These are phyloP conservation scores for Nebria salina DNA, from an alignment of 2,888 invertebrate species.

Conservation along the genomic window DNA sequence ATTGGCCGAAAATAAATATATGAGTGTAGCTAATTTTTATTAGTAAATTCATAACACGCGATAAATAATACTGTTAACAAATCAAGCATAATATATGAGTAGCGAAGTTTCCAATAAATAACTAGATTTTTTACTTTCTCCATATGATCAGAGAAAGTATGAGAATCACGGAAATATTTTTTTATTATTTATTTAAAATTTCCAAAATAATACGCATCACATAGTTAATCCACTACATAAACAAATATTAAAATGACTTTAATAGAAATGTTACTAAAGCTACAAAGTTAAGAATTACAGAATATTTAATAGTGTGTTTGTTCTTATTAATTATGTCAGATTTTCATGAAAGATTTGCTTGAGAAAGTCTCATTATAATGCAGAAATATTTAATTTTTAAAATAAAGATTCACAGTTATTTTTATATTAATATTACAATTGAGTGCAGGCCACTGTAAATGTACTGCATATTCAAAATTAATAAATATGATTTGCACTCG, in stretches of 20 bases:
- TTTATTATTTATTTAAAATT: neutral
- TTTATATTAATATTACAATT: neutral
- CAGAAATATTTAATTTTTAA: neutral
- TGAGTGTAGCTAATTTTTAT: too few relatives aligned
- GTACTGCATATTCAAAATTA: too few relatives aligned
- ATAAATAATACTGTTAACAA: neutral
- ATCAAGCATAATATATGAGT: neutral
- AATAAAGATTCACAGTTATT: neutral
- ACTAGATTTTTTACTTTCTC: neutral
- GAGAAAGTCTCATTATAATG: neutral
- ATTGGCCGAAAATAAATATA: too few relatives aligned
- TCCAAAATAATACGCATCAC: neutral
- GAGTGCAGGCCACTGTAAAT: too few relatives aligned
- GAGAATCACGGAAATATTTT: neutral
- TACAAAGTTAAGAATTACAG: neutral
- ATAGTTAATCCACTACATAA: neutral
- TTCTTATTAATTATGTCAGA: neutral
- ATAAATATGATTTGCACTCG: too few relatives aligned
- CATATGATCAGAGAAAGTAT: neutral
- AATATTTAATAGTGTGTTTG: neutral
- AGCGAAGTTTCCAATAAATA: neutral
- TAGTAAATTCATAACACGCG: neutral
- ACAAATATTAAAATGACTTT: neutral
- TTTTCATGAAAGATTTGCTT: neutral
- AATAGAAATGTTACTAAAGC: neutral